A percentile compares a stretch with the other conserved stretches of the same genome.
Conservation (phyloP, 23 tunicate species). For the Diplosoma virens region DNA sequence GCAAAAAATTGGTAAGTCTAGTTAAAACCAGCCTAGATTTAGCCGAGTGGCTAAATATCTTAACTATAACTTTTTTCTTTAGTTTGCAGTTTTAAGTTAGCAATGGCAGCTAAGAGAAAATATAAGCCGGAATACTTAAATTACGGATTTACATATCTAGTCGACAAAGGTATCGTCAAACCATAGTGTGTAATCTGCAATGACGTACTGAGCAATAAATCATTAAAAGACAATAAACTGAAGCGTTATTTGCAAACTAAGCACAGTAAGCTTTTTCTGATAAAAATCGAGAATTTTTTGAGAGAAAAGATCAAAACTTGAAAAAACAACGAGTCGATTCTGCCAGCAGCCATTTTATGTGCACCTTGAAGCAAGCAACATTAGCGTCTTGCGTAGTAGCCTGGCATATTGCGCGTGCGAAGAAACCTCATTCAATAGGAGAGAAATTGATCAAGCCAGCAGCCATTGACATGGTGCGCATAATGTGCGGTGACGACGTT, state of each 20-base stretch:
- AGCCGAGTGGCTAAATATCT: too few species aligned
- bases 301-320: conserved; percentile 2
- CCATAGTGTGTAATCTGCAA: conserved; percentile 5
- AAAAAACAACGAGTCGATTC: not conserved
- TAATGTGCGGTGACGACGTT: conserved; percentile 6
- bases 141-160: conserved; percentile 5
- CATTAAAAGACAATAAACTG: not conserved
- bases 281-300: not conserved
- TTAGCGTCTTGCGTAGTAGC: conserved; percentile 2
- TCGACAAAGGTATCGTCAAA: conserved; percentile 10
- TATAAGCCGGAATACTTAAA: conserved; percentile 10
- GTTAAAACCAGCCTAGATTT: too few species aligned
- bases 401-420: not conserved
- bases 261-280: not conserved
- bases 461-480: conserved; percentile 19
- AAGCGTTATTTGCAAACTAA: conserved; percentile 8
- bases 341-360: not conserved
- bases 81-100: too few species aligned
- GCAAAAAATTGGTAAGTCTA: too few species aligned
- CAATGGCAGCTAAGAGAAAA: too few species aligned
- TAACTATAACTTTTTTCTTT: too few species aligned
- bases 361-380: conserved; percentile 1
- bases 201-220: not conserved
- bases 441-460: conserved; percentile 1
- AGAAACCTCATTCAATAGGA: conserved; percentile 15